Percentiles rank a stretch among this genome's conserved stretches.
Evolutionary conservation across 2,797 vertebrate species (phyloP).

Genomic region (Chelmon rostratus): DNA sequence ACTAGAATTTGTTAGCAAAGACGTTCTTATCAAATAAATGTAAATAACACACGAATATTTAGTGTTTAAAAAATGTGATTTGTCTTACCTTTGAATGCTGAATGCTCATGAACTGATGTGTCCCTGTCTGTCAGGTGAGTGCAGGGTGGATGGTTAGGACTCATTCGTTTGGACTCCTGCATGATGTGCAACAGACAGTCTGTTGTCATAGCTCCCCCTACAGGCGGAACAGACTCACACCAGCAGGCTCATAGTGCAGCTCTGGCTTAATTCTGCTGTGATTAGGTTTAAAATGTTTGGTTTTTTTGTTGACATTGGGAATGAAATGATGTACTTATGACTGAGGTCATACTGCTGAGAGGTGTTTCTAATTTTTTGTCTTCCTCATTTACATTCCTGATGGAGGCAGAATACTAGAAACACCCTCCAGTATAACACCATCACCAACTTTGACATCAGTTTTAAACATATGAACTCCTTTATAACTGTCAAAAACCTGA

Average conservation of each 20-base stretch:
- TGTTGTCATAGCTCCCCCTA: conserved; percentile 49
- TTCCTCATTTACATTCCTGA: not conserved
- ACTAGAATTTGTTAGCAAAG: not conserved
- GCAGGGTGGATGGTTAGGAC: not conserved
- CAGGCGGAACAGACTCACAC: conserved; percentile 8
- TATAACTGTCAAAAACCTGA: too few relatives aligned
- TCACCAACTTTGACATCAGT: too few relatives aligned
- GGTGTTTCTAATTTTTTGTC: not conserved
- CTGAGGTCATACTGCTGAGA: too few relatives aligned
- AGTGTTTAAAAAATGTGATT: not conserved
- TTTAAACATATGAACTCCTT: too few relatives aligned
- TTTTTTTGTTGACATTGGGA: too few relatives aligned
- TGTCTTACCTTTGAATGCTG: conserved; percentile 37
- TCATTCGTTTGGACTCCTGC: not conserved
- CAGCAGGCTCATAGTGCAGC: too few relatives aligned
- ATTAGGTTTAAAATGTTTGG: too few relatives aligned
- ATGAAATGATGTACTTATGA: too few relatives aligned
- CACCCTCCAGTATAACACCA: not conserved
- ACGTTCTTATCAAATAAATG: not conserved
- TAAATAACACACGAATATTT: not conserved
- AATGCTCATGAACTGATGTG: not conserved
- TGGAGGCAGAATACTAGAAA: not conserved
- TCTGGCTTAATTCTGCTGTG: too few relatives aligned
- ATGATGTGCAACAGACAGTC: not conserved
- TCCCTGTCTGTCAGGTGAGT: not conserved